A percentile compares a stretch with the other conserved stretches of the same genome.
Conservation (phyloP, 2,888 invertebrate species). For the Hydroisotoma schaefferi region DNA sequence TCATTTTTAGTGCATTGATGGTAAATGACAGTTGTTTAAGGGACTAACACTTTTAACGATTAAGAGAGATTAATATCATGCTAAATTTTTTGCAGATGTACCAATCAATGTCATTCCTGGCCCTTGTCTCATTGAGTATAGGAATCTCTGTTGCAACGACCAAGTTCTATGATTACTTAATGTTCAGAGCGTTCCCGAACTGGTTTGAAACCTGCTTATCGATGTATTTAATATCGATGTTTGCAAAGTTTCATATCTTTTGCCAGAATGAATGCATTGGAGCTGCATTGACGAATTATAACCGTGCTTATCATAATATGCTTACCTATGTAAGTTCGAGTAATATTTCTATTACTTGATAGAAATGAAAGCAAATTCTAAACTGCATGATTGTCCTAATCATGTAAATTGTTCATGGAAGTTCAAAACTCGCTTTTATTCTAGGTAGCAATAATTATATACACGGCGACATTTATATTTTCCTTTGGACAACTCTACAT, state of each 20-base stretch:
- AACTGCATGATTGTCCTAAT: not conserved
- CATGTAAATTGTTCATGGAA: not conserved
- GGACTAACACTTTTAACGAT: too few relatives aligned
- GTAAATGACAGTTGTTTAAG: too few relatives aligned
- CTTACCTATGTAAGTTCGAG: not conserved
- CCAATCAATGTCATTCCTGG: constrained; percentile 4
- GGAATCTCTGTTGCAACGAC: not conserved
- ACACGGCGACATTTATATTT: not conserved
- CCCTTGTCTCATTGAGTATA: constrained; percentile 2
- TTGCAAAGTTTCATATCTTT: constrained; percentile 10
- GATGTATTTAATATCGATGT: constrained; percentile 4
- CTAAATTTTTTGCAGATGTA: constrained; percentile 4
- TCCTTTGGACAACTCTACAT: constrained; percentile 5
- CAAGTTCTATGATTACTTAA: constrained; percentile 2
- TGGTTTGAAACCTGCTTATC: not conserved
- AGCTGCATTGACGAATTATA: not conserved
- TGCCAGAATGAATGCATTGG: constrained; percentile 10
- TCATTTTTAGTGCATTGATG: too few relatives aligned
- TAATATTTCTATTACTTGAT: too few relatives aligned
- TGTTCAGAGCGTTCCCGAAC: not conserved
- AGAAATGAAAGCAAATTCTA: not conserved
- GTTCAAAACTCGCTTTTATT: not conserved
- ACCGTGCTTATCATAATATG: not conserved
- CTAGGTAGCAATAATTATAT: not conserved
- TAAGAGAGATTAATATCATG: too few relatives aligned